Evolutionary conservation across 2,888 invertebrate species (phyloP).

Genomic region (Callosobruchus maculatus): DNA sequence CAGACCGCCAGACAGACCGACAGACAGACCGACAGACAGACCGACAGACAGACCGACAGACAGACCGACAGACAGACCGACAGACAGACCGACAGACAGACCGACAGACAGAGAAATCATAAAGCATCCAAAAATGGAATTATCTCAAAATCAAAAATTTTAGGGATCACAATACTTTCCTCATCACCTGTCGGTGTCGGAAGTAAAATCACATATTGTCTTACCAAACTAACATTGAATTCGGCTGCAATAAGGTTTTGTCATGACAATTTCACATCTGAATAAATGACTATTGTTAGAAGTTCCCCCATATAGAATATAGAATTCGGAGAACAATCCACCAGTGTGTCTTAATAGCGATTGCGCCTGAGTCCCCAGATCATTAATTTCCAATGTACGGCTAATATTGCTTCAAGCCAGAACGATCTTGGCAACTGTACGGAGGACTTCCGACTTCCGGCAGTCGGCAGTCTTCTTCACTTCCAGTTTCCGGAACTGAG

Average conservation of each 20-base stretch:
- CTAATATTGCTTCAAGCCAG: conserved; percentile 29
- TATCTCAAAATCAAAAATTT: background rate
- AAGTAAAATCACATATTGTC: background rate
- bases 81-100: too few relatives aligned
- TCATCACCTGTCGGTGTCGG: background rate
- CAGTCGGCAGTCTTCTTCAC: conserved; percentile 41
- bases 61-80: too few relatives aligned
- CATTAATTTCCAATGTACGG: conserved; percentile 27
- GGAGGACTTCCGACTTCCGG: conserved; percentile 42
- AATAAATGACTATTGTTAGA: background rate
- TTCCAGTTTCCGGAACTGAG: conserved; percentile 37
- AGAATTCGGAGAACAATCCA: background rate
- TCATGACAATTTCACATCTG: background rate
- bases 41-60: too few relatives aligned
- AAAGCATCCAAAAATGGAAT: too few relatives aligned
- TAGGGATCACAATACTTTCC: background rate
- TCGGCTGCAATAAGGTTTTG: background rate
- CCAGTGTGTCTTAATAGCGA: conserved; percentile 12
- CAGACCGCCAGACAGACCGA: too few relatives aligned
- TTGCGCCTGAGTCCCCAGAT: conserved; percentile 29
- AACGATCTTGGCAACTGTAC: conserved; percentile 33
- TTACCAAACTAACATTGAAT: background rate
- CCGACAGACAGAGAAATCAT: too few relatives aligned
- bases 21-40: too few relatives aligned
- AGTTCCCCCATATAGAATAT: background rate